phyloP scores from a whole-genome alignment of 2,797 vertebrate species.

The Lycodopsis pacificus region DNA sequence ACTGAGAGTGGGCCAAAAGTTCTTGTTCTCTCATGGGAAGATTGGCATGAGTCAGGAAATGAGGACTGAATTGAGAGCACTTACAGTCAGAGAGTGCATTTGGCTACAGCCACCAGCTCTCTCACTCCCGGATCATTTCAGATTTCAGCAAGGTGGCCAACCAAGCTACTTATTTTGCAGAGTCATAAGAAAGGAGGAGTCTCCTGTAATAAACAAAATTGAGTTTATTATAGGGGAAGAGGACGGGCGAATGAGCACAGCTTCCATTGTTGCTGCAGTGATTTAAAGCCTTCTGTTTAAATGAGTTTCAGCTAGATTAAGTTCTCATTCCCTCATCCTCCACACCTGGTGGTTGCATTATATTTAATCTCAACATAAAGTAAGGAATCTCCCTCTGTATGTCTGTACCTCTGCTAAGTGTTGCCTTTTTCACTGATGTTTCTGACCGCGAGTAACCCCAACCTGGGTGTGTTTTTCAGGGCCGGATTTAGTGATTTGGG shows the following conservation, averaged over 20 bases:
- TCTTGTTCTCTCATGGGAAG: conserved; percentile 49
- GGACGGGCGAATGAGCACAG: neutral
- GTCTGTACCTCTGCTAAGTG: neutral
- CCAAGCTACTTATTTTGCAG: conserved; percentile 43
- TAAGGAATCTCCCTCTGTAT: neutral
- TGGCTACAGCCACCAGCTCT: conserved; percentile 51
- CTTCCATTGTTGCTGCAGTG: neutral
- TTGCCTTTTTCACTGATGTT: neutral
- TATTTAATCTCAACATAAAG: neutral
- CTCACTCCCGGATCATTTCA: conserved; percentile 45
- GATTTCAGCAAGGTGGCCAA: conserved; percentile 54
- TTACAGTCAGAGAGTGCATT: conserved; percentile 65
- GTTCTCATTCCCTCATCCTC: conserved; percentile 4
- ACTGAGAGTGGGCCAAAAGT: conserved; percentile 38
- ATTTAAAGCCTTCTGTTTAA: conserved; percentile 31
- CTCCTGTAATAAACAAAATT: conserved; percentile 25
- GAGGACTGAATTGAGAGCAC: conserved; percentile 63
- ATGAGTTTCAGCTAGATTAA: conserved; percentile 28
- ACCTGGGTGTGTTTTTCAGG: neutral
- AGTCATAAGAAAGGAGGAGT: conserved; percentile 42
- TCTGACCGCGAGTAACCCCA: neutral
- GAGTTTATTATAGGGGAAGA: conserved; percentile 11
- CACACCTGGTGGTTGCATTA: neutral
- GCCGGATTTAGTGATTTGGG: neutral
- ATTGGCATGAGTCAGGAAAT: conserved; percentile 68